Conservation (phyloP, 2,888 invertebrate species). For the Drosophila demipolita region DNA sequence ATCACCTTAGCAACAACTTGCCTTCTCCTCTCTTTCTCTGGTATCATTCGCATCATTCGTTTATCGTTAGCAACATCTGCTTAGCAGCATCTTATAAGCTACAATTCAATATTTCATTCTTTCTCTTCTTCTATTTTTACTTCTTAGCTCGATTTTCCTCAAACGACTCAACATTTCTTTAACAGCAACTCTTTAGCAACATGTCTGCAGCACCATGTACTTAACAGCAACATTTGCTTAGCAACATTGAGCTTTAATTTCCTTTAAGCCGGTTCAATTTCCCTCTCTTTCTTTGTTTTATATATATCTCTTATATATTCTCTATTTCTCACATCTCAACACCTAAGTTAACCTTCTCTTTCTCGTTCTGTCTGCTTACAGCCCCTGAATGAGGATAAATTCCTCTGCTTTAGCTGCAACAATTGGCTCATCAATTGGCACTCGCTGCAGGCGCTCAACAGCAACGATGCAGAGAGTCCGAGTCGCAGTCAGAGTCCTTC, state of each 20-base stretch:
- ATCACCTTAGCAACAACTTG: neutral
- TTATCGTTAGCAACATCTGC: neutral
- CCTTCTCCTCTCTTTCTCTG: neutral
- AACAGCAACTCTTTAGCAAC: neutral
- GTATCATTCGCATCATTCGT: too few species aligned
- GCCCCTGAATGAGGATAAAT: constrained; percentile 85
- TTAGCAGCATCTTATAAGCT: neutral
- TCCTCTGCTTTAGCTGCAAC: constrained; percentile 85
- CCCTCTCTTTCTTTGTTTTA: neutral
- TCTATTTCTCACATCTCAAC: neutral
- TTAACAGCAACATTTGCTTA: neutral
- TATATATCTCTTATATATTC: neutral
- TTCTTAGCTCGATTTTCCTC: neutral
- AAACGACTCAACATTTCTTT: neutral
- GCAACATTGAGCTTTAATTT: neutral
- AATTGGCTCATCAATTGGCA: constrained; percentile 85
- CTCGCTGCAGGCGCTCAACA: constrained; percentile 83
- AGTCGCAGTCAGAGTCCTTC: constrained; percentile 77
- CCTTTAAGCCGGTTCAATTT: neutral
- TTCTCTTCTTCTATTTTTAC: neutral
- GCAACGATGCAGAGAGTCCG: constrained; percentile 83
- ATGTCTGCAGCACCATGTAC: neutral
- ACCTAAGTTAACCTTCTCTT: neutral
- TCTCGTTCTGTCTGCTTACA: constrained; percentile 52
- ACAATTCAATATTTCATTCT: neutral